phyloP scores from a whole-genome alignment of 2,888 invertebrate species.

The Xestobium rufovillosum region DNA sequence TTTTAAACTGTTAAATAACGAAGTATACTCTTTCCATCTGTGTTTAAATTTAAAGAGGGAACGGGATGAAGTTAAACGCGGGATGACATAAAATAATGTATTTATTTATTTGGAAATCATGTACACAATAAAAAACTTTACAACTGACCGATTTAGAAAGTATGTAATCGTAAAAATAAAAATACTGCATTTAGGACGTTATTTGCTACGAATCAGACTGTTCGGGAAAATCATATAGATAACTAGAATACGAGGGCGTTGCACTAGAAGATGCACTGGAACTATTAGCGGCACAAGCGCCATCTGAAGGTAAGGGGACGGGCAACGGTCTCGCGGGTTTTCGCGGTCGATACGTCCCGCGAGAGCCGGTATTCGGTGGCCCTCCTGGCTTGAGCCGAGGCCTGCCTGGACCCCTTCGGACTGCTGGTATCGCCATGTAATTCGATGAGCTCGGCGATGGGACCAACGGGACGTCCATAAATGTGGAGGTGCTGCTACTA shows the following conservation, averaged over 20 bases:
- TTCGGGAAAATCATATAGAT: slow-evolving; percentile 37
- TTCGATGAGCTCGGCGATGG: slow-evolving; percentile 28
- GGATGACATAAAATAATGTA: no score
- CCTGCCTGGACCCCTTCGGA: slow-evolving; percentile 60
- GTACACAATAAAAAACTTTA: no score
- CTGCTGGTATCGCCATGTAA: slow-evolving; percentile 32
- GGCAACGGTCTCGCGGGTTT: slow-evolving; percentile 48
- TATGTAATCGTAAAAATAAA: no score
- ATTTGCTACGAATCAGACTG: slow-evolving; percentile 27
- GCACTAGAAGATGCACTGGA: slow-evolving; percentile 22
- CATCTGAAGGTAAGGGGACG: slow-evolving; percentile 40
- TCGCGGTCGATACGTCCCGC: slow-evolving; percentile 50
- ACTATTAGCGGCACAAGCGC: slow-evolving; percentile 25
- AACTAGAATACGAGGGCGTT: slow-evolving; percentile 32
- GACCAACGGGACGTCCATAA: no score
- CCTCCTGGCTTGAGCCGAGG: slow-evolving; percentile 60
- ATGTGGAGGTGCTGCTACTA: no score
- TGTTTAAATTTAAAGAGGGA: no score
- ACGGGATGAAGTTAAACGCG: no score
- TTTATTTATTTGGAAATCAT: no score
- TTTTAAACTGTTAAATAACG: no score
- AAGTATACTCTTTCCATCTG: no score
- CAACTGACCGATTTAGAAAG: no score
- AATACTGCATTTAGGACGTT: no score
- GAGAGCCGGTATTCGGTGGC: slow-evolving; percentile 56